Evolutionary conservation across 1,140 invertebrate genomes (phyloP), one percentile per base, ranked within the genome.

Genomic region (Lordiphosa stackelbergi): DNA sequence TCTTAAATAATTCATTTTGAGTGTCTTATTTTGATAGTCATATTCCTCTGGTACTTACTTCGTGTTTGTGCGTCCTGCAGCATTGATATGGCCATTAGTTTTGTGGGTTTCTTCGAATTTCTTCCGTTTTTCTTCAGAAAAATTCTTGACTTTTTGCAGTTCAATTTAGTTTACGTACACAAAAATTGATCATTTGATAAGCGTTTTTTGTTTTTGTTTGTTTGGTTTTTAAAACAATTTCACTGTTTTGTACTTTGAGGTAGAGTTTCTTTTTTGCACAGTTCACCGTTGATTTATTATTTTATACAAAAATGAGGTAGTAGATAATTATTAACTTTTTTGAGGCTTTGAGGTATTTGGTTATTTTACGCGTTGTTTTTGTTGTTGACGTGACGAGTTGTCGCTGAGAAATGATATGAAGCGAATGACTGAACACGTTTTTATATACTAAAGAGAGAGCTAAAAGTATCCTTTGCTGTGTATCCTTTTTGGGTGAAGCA

Each of bases 21-120:
- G 16, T 16, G 16, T 16, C 16, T 16, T 16, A 2, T 16, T 16
- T 16, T 1, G 1, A 9, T 16, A 11, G 19, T 22, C 11, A 24
- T 8, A 10, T 31, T 35, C 37, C 31, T 7, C 28, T 28, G 0
- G 6, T 53, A 81, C 75, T 84, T 85, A 88, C 86, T 79, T 88
- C 86, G 78, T 65, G 85, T 86, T 47, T 88, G 86, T 46, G 86
- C 86, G 66, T 87, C 86, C 65, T 87, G 86, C 7, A 87, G 73
- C 71, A 87, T 69, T 53, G 86, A 87, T 63, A 87, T 86, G 36
- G 86, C 86, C 84, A 87, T 87, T 53, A 46, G 53, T 43, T 42
- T 42, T 61, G 10, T 52, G 31, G 16, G 41, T 55, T n/a, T 24
- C 55, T 24, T 9, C 53, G 19, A 24, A 38, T 19, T 48, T 53